phyloP scores from a whole-genome alignment of 2,888 invertebrate species.

The Pollenia angustigena region DNA sequence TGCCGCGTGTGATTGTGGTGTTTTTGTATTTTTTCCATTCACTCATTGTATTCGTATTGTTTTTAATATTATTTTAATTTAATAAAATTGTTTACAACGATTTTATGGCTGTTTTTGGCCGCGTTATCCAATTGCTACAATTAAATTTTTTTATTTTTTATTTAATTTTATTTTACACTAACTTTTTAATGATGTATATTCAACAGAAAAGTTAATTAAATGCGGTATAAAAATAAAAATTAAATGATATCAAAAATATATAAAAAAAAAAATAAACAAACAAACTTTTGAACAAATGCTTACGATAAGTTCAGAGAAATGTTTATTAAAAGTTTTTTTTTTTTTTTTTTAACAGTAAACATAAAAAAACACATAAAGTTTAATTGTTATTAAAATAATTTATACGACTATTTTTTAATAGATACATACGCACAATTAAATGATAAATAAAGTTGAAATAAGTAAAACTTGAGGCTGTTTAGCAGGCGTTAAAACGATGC shows the following conservation, averaged over 20 bases:
- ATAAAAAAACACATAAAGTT: conserved; percentile 43
- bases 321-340: conserved; percentile 31
- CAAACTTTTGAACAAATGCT: conserved; percentile 4
- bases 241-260: conserved; percentile 44
- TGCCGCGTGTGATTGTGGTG: neutral
- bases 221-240: conserved; percentile 61
- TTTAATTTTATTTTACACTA: conserved; percentile 30
- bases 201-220: conserved; percentile 70
- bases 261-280: conserved; percentile 1
- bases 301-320: conserved; percentile 18
- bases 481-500: neutral
- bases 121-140: conserved; percentile 65
- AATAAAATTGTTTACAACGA: conserved; percentile 62
- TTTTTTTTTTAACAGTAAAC: neutral
- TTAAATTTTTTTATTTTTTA: conserved; percentile 43
- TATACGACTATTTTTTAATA: conserved; percentile 26
- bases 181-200: conserved; percentile 68
- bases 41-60: conserved; percentile 16
- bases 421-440: neutral
- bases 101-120: conserved; percentile 57
- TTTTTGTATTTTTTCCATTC: neutral
- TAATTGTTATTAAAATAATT: conserved; percentile 56
- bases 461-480: conserved; percentile 24
- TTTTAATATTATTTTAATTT: conserved; percentile 52
- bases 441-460: neutral